A percentile compares a stretch with the other conserved stretches of the same genome.
Conservation (phyloP, 2,113 vertebrate genomes). For the Xiphophorus hellerii region DNA sequence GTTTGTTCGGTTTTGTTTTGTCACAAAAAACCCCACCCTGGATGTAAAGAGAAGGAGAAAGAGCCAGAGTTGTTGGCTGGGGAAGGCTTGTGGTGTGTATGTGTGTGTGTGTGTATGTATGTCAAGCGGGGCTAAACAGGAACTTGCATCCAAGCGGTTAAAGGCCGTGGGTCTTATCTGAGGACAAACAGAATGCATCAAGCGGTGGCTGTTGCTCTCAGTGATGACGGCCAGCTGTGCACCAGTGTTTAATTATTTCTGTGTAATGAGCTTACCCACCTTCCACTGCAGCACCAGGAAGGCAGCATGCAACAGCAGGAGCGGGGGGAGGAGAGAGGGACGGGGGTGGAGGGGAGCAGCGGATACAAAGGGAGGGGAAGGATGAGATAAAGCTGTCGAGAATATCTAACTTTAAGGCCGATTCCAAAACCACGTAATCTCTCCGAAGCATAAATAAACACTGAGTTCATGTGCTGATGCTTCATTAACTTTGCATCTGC, state of each 20-base stretch:
- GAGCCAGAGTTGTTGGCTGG: conserved; percentile 53
- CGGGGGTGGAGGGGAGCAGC: conserved; percentile 3
- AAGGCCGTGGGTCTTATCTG: conserved; percentile 83
- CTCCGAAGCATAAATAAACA: conserved; percentile 3
- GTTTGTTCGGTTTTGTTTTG: conserved; percentile 1
- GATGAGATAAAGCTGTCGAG: conserved; percentile 37
- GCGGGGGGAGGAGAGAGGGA: conserved; percentile 2
- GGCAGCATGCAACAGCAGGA: conserved; percentile 63
- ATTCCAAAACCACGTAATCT: conserved; percentile 26
- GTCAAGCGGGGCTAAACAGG: conserved; percentile 80
- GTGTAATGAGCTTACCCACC: conserved; percentile 84
- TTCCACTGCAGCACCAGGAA: conserved; percentile 72
- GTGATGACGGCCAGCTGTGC: conserved; percentile 84
- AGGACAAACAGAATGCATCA: conserved; percentile 85
- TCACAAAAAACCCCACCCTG: conserved; percentile 17
- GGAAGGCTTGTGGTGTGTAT: conserved; percentile 41
- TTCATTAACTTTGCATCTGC: background rate
- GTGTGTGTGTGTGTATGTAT: conserved; percentile 55
- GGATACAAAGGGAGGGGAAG: conserved; percentile 26
- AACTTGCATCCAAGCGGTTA: conserved; percentile 78
- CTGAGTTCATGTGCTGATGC: background rate
- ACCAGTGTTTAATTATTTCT: conserved; percentile 84
- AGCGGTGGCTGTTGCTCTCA: conserved; percentile 78
- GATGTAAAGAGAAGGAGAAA: conserved; percentile 32
- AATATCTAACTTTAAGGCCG: conserved; percentile 43